Base-by-base conservation (phyloP, 2,797 vertebrate species). In the Sphenodon punctatus region DNA sequence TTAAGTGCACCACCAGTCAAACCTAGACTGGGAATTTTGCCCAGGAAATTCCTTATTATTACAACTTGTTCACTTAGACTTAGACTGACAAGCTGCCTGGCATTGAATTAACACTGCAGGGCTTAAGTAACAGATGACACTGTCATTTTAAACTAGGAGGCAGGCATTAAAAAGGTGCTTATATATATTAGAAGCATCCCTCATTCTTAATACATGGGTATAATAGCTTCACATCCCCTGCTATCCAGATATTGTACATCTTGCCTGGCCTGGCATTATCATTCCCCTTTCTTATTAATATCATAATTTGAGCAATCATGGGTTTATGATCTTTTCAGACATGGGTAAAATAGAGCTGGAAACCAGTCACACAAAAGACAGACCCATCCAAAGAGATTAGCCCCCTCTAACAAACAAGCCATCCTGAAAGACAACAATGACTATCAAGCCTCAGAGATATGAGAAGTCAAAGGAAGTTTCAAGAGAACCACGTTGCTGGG, bases 141-240 rank as follows among this genome's bases (percentile, higher is more conserved):
- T 56, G 68, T 39, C 17, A 23, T 51, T 72, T 86, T 64, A 65
- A 63, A 65, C 46, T 39, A 27, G 27, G 46, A 64, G n/a, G 23
- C 69, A 82, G 60, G 48, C 60, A 16, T 60, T 45, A 46, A 88
- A 39, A 53, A 80, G 74, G 23, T 20, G 74, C 64, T 78, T 88
- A 58, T 74, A 88, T 41, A 74, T 65, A 89, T 51, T 7, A 56
- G 46, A 8, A 82, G 38, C 66, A 70, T 82, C 73, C 87, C 78
- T 46, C 56, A 3, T 32, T 78, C 45, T 71, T 80, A 69, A 80
- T 39, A 45, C 48, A 39, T 32, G 10, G 76, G 34, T 4, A 13
- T 32, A 80, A 55, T n/a, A 53, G 48, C 55, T 74, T 76, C 78
- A 76, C 38, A 83, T 15, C 12, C 34, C 20, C 16, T 43, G 41